Evolutionary conservation across 2,888 invertebrate species (phyloP), one percentile per base, ranked within the genome.

Genomic region (Drosophila greeni): DNA sequence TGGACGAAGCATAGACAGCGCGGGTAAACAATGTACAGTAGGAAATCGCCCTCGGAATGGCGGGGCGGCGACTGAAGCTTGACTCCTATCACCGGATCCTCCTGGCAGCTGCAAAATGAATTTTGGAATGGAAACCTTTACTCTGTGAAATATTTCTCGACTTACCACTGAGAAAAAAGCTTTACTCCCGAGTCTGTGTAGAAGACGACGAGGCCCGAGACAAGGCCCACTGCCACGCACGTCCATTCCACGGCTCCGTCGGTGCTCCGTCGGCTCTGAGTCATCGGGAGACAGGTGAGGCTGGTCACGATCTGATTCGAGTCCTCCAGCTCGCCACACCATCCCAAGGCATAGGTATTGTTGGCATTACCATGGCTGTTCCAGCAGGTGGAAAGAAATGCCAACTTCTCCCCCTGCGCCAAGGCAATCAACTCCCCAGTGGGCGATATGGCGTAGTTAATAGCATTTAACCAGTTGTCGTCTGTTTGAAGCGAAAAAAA

Each of bases 121-220:
- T 1, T 11, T 2, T 20, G 1, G 0, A 2, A 24, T 24, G 42
- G 20, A 6, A 9, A 3, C 4, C 8, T 18, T 3, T 1, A 20
- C 2, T 14, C 9, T 12, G 14, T 0, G 18, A 7, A 6, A 8
- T 11, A 2, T 20, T 20, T 5, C 0, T 5, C 7, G 9, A 45
- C 59, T 57, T 72, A 86, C 85, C 94, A 93, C 86, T 98, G 97
- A 45, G 94, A 93, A 40, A 96, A 90, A 47, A 98, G 89, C 68
- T 95, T 90, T 59, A 93, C 92, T 16, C 97, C 97, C 70, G 92
- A 93, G 87, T 98, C 97, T 2, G 96, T 96, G 86, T 96, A 97
- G 89, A 97, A 96, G 69, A 94, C 91, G 12, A 98, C 91, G 89
- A 91, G 92, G 18, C 98, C 98, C 74, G 95, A 94, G 76, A 92